Percentiles rank a stretch among this genome's conserved stretches.
Evolutionary conservation across 2,797 vertebrate genomes (phyloP).

Genomic region (Heteromormyrus szaboi): DNA sequence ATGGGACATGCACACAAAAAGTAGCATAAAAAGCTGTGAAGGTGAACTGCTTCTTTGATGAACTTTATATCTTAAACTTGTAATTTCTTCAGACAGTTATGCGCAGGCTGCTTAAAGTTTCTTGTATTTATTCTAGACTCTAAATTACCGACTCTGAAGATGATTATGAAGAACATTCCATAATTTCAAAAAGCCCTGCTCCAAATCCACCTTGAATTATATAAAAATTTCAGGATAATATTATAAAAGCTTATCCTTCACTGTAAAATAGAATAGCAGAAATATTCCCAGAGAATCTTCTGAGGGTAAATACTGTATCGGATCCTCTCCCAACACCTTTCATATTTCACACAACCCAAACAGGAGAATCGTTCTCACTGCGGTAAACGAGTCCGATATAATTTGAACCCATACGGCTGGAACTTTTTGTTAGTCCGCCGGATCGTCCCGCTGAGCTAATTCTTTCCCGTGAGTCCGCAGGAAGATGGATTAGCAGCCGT

Average conservation of each 20-base stretch:
- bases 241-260: not conserved
- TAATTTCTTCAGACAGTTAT: not conserved
- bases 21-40: not conserved
- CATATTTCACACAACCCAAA: not conserved
- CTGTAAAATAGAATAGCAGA: not conserved
- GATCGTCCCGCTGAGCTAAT: not conserved
- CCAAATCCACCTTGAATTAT: not conserved
- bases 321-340: not conserved
- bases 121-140: not conserved
- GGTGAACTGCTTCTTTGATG: not conserved
- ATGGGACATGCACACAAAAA: not conserved
- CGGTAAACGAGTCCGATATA: not conserved
- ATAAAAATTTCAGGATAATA: not conserved
- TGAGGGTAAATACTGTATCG: not conserved
- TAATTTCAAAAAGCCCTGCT: not conserved
- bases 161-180: not conserved
- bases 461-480: not conserved
- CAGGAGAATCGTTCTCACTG: not conserved
- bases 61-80: not conserved
- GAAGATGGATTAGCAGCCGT: conserved; percentile 1
- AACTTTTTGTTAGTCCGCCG: not conserved
- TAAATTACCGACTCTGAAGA: not conserved
- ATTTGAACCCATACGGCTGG: not conserved
- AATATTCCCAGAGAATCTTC: not conserved
- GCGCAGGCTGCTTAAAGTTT: not conserved